These are phyloP conservation scores for Hirundichthys speculiger DNA, from an alignment of 2,113 vertebrate species.

Conservation along the genomic window DNA sequence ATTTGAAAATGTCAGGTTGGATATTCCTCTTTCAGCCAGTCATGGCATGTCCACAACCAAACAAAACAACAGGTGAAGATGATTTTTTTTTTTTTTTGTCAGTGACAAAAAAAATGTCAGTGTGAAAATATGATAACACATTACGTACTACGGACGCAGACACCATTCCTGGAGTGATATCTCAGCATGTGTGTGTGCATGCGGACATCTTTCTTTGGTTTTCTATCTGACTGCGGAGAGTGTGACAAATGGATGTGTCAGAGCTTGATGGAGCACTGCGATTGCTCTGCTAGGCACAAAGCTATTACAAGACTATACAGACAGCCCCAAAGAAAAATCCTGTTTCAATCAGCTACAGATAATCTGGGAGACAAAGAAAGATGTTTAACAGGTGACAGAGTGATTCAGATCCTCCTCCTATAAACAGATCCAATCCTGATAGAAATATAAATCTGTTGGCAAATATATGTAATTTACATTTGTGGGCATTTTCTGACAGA, in stretches of 20 bases:
- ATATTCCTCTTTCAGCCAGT: constrained; percentile 27
- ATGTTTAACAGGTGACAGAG: constrained; percentile 61
- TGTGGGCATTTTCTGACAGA: constrained; percentile 6
- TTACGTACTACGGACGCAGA: constrained; percentile 27
- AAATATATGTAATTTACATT: constrained; percentile 15
- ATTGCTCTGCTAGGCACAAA: constrained; percentile 74
- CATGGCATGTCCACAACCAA: constrained; percentile 33
- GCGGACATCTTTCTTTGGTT: constrained; percentile 55
- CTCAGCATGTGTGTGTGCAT: constrained; percentile 27
- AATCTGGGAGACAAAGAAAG: constrained; percentile 67
- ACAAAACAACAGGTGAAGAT: constrained; percentile 40
- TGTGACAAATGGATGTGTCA: constrained; percentile 78
- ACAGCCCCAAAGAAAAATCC: constrained; percentile 72
- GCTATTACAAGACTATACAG: constrained; percentile 76
- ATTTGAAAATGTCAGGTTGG: constrained; percentile 34
- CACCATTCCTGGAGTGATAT: constrained; percentile 27
- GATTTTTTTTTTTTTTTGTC: constrained; percentile 25
- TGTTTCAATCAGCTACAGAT: constrained; percentile 75
- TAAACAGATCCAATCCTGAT: not conserved
- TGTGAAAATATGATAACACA: constrained; percentile 56
- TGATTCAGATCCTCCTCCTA: constrained; percentile 7
- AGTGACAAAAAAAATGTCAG: too few species aligned
- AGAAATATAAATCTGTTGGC: constrained; percentile 8
- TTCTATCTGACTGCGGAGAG: constrained; percentile 72
- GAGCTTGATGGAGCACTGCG: constrained; percentile 75